Percentiles rank a stretch among this genome's conserved stretches.
These are phyloP conservation scores for Varanus komodoensis DNA, from an alignment of 2,113 vertebrate species.

Conservation along the genomic window DNA sequence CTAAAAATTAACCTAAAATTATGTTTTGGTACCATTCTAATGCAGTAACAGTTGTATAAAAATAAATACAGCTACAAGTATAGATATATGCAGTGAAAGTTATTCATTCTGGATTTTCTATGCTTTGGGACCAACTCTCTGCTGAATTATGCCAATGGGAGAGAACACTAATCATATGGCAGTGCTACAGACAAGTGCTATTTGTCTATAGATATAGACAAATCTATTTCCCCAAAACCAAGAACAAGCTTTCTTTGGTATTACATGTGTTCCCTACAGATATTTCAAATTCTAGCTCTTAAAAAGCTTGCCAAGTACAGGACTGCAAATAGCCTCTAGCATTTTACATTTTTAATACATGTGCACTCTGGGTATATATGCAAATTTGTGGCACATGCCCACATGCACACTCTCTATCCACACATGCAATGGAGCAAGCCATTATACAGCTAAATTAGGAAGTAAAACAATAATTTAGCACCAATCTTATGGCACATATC, in stretches of 20 bases:
- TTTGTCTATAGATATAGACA: too few species aligned
- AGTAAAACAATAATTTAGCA: neutral
- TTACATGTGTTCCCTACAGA: neutral
- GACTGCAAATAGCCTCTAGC: neutral
- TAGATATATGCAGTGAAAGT: neutral
- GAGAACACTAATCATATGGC: neutral
- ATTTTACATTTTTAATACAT: neutral
- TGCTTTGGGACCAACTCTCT: neutral
- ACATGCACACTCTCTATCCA: neutral
- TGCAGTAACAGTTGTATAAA: neutral
- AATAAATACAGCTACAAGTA: neutral
- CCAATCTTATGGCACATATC: accelerated
- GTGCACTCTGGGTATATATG: too few species aligned
- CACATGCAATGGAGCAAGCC: neutral
- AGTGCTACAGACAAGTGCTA: neutral
- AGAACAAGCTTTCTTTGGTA: neutral
- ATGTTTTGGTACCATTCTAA: too few species aligned
- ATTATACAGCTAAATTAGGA: accelerated
- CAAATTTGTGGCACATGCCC: too few species aligned
- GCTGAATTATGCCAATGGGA: neutral
- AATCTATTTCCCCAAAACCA: neutral
- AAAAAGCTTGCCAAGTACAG: neutral
- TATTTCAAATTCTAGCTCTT: neutral
- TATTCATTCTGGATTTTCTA: neutral
- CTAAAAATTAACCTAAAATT: too few species aligned